Conservation (phyloP, 2,113 vertebrate species). For the Leptosomus discolor region DNA sequence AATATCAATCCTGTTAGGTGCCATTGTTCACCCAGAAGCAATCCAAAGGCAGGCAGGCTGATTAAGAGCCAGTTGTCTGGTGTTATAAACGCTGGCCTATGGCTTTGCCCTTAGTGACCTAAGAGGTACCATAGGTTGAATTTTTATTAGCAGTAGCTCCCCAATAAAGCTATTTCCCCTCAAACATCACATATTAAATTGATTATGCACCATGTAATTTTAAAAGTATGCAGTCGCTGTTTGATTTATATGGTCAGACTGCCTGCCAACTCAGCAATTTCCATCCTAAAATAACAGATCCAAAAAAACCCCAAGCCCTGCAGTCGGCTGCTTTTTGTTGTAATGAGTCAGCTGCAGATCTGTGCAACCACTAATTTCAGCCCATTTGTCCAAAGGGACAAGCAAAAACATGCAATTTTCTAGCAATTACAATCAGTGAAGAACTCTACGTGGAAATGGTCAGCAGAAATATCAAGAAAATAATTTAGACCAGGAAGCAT, state of each 20-base stretch:
- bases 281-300: conserved; percentile 59
- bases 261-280: conserved; percentile 62
- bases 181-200: conserved; percentile 59
- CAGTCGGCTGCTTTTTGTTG: not conserved
- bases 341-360: conserved; percentile 67
- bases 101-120: conserved; percentile 35
- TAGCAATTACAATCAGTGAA: conserved; percentile 59
- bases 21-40: conserved; percentile 19
- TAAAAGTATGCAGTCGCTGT: conserved; percentile 57
- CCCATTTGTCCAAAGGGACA: conserved; percentile 55
- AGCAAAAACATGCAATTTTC: conserved; percentile 63
- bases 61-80: not conserved
- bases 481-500: not conserved
- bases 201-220: conserved; percentile 64
- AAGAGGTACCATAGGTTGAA: not conserved
- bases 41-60: not conserved
- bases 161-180: conserved; percentile 42
- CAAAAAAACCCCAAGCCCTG: not conserved
- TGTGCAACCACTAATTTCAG: conserved; percentile 58
- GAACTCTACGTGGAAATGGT: conserved; percentile 26
- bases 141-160: conserved; percentile 44
- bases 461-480: conserved; percentile 23
- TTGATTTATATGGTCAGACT: conserved; percentile 57
- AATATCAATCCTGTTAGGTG: not conserved
- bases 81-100: not conserved